Base-by-base conservation (phyloP, 2,113 vertebrate genomes). In the Chroicocephalus ridibundus region DNA sequence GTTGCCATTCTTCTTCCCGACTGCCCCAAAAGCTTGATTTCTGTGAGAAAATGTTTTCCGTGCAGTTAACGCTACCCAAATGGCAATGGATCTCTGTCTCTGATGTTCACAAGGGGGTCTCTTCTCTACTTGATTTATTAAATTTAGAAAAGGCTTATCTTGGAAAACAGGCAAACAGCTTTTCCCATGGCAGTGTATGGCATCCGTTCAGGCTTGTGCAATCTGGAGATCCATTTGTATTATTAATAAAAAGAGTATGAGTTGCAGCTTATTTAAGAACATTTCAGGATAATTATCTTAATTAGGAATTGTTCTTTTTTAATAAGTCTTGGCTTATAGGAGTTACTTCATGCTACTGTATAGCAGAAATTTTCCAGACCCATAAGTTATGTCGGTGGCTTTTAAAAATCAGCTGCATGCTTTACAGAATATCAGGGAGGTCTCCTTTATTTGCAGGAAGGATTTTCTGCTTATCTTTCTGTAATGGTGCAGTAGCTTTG, bases 401-500 rank as follows among this genome's bases (percentile, higher is more conserved):
- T 82, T 86, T 81, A 74, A 55, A 75, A 44, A 32, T 47, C 55
- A 64, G 47, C 74, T 8, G 31, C 52, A 4, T 32, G 36, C 76
- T 76, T 94, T 54, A 27, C 18, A 25, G 61, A 81, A 15, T 79
- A 94, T 87, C 88, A 49, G 86, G 90, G 92, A 94, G 87, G 86
- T 91, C 90, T 87, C 72, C 9, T 34, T 70, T 84, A 91, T 96
- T 95, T 93, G 94, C 91, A 68, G 95, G 94, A 76, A 94, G 96
- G 97, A 97, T 98, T 98, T 98, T 91, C 96, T 40, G 79, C 97
- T 97, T 97, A 94, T 97, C 97, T 98, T 80, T 61, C 95, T 65
- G 77, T 96, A 93, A 94, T 90, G 96, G 80, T 68, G 88, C 82
- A 40, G 90, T 58, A 75, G 89, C 92, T 94, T 97, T 95, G 96